These are phyloP conservation scores for Okapia johnstoni DNA, from an alignment of 2,113 vertebrate species.

Conservation along the genomic window DNA sequence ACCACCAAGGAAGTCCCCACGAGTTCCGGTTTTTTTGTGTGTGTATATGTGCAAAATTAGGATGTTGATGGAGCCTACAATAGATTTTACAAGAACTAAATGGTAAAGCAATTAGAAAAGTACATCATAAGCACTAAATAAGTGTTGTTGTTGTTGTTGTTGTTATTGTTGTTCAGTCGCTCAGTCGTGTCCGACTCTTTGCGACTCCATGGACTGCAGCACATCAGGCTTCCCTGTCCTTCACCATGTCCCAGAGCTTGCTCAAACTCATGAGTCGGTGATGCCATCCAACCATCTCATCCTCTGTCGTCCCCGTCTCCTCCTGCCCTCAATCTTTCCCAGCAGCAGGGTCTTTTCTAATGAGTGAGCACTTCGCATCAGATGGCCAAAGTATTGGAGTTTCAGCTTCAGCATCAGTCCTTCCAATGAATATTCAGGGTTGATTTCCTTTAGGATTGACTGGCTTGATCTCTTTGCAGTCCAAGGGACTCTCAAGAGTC, in stretches of 20 bases:
- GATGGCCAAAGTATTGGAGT: not conserved
- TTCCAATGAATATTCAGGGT: not conserved
- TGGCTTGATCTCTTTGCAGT: not conserved
- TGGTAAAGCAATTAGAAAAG: not conserved
- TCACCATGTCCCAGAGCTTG: not conserved
- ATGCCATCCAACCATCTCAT: not conserved
- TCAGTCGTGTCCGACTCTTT: not conserved
- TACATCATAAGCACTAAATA: no score
- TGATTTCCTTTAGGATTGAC: not conserved
- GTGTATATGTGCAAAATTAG: not conserved
- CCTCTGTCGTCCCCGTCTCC: not conserved
- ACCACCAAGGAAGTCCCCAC: not conserved
- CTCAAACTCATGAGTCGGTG: not conserved
- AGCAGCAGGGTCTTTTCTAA: not conserved
- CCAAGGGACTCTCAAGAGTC: not conserved
- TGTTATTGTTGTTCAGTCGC: not conserved
- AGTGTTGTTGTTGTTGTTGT: no score
- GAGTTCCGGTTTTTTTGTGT: not conserved
- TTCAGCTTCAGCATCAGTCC: not conserved
- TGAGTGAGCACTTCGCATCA: not conserved
- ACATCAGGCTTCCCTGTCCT: not conserved
- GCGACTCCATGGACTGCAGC: not conserved
- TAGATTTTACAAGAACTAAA: not conserved
- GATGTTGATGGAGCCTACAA: fast-evolving
- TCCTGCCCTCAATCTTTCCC: not conserved